A percentile compares a stretch with the other conserved stretches of the same genome.
Conservation (phyloP, 2,797 vertebrate genomes). For the Cygnus olor region DNA sequence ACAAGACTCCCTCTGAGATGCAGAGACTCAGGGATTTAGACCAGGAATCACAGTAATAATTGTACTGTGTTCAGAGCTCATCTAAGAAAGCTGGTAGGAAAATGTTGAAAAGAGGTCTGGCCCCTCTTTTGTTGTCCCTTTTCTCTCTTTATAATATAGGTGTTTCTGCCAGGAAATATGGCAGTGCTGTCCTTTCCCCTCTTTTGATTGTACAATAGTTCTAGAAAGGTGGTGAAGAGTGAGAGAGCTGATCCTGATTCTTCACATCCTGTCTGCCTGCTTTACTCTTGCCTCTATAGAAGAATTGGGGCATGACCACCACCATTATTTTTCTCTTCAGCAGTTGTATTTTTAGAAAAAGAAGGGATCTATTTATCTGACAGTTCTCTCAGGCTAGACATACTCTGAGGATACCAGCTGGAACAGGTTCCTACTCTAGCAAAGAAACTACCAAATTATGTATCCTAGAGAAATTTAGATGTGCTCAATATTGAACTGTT, state of each 20-base stretch:
- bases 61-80: background rate
- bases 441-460: background rate
- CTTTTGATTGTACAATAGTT: background rate
- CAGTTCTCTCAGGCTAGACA: background rate
- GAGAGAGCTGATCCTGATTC: background rate
- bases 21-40: background rate
- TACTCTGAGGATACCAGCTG: background rate
- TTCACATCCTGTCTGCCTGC: background rate
- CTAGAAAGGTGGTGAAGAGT: background rate
- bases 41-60: background rate
- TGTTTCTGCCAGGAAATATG: background rate
- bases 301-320: background rate
- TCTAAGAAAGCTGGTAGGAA: background rate
- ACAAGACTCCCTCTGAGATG: background rate
- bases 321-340: background rate
- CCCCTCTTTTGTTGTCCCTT: background rate
- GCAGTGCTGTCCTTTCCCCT: rapidly evolving
- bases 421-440: background rate
- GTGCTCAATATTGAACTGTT: background rate
- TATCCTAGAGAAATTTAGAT: background rate
- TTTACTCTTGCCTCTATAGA: background rate
- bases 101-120: background rate
- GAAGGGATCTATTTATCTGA: background rate
- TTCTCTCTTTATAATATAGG: background rate
- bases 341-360: background rate